Percentiles rank a stretch among this genome's conserved stretches.
phyloP scores from a whole-genome alignment of 2,797 vertebrate genomes.

The Mormyrops attenuatus region DNA sequence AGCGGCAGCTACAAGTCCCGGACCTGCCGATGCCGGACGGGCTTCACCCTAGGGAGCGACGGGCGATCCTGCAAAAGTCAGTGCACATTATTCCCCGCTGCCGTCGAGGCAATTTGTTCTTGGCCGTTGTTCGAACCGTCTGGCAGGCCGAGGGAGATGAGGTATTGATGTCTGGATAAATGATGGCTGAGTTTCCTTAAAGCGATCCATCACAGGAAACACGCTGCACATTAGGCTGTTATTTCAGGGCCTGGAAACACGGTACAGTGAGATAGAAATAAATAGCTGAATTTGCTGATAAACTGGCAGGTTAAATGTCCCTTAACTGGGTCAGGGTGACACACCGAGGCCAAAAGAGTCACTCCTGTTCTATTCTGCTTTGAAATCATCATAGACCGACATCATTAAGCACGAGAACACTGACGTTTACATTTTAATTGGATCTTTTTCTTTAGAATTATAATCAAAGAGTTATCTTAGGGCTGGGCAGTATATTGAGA shows the following conservation, averaged over 20 bases:
- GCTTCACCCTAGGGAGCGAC: constrained; percentile 81
- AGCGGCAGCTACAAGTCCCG: constrained; percentile 88
- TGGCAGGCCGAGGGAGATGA: constrained; percentile 8
- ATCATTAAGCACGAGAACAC: constrained; percentile 64
- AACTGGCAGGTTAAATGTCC: constrained; percentile 23
- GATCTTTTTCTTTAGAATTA: constrained; percentile 32
- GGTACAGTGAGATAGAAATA: constrained; percentile 3
- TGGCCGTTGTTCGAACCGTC: not conserved
- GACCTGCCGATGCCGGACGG: constrained; percentile 87
- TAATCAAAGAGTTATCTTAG: not conserved
- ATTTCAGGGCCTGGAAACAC: not conserved
- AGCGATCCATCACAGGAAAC: constrained; percentile 13
- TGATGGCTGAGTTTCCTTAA: constrained; percentile 38
- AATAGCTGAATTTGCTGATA: constrained; percentile 28
- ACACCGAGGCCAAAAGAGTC: constrained; percentile 47
- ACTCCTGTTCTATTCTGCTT: constrained; percentile 35
- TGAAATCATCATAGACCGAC: constrained; percentile 52
- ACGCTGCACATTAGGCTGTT: constrained; percentile 10
- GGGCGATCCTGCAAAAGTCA: constrained; percentile 95
- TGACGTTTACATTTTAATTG: constrained; percentile 59
- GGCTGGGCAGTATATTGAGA: not conserved
- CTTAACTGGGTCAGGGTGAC: not conserved
- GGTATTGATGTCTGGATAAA: constrained; percentile 11
- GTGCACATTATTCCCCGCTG: constrained; percentile 46
- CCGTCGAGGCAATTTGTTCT: not conserved